Evolutionary conservation across 2,113 vertebrate genomes (phyloP), one percentile per base, ranked within the genome.

Genomic region (Centropus unirufus): DNA sequence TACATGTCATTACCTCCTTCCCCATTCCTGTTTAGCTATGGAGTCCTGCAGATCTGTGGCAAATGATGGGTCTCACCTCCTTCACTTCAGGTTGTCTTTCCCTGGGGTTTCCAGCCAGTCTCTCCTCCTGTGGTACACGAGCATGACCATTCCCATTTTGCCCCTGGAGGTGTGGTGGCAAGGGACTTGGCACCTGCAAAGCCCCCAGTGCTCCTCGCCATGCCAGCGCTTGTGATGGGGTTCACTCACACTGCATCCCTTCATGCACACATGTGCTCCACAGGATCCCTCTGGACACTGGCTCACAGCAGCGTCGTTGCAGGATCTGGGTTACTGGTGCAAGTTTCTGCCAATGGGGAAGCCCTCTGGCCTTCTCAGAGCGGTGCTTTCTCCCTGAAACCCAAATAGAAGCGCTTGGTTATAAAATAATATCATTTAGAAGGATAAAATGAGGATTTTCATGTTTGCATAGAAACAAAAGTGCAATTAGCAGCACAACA

Each of bases 261-360:
- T 26, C 75, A 9, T 3, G 2, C 1, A 3, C 34, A 17, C 27
- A 1, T 2, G 21, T 12, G 39, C 46, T 29, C 49, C 32, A 1
- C 27, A 7, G 39, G 39, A 47, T 49, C 79, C 79, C 47, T 9
- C 15, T 0, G 21, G 88, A 32, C 34, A 18, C 17, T 12, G 6
- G 55, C 44, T 67, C 39, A 12, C 19, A 1, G 13, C 58, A 32
- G 72, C 70, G 29, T 19, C 2, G 1, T 55, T 49, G 70, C 0
- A 3, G 78, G 66, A 39, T 67, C 55, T 5, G 1, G 23, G 55
- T 46, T 69, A 62, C 57, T 8, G 3, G 36, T 13, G 40, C 61
- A 23, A 47, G 75, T 40, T 73, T 42, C 81, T 63, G 42, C 47
- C 2, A 1, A 34, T 2, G 23, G 51, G 8, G 47, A 5, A 49